Base-by-base conservation (phyloP, 2,888 invertebrate species). In the Aspidapion aeneum region DNA sequence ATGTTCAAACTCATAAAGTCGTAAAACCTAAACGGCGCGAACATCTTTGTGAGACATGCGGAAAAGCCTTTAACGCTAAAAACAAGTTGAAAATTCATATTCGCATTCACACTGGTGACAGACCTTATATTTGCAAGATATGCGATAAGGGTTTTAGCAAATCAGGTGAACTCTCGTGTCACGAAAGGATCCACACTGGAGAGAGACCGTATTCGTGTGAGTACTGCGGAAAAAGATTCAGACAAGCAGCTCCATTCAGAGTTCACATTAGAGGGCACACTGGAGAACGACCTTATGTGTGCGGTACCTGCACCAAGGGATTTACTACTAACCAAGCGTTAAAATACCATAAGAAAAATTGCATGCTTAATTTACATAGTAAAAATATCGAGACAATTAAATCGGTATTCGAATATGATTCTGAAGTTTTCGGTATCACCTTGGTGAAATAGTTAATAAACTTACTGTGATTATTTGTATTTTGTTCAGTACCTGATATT, bases 1-100 rank as follows among this genome's bases (percentile, higher is more conserved):
- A 85, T 66, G 81, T 82, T 1, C 75, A 78, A 16, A 83, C 70
- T 57, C 74, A 74, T 55, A 66, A 54, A 70, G 74, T 68, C 67
- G 66, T 65, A 5, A 64, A 63, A 17, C 61, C 66, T 3, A 65
- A 63, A 18, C 70, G 70, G 9, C 66, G 68, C 9, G 71, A 70
- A 55, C 72, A 74, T 57, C 63, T 76, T 16, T 77, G 77, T 60
- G 77, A 77, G 54, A 72, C 75, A 57, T 77, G 77, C 64, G 77
- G 77, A 1, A 76, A 75, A 66, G 76, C 75, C 22, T 73, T 75
- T 60, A 71, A 70, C 7, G 73, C 71, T 60, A 69, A 71, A 21
- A 70, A 74, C 57, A 72, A 73, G 63, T 60, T 76, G 61, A 69
- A 71, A 12, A 70, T 71, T 55, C 77, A 76, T 54, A 72, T 73